Percentiles rank a stretch among this genome's conserved stretches.
These are phyloP conservation scores for Acipenser oxyrinchus DNA, from an alignment of 2,797 vertebrate genomes.

Conservation along the genomic window DNA sequence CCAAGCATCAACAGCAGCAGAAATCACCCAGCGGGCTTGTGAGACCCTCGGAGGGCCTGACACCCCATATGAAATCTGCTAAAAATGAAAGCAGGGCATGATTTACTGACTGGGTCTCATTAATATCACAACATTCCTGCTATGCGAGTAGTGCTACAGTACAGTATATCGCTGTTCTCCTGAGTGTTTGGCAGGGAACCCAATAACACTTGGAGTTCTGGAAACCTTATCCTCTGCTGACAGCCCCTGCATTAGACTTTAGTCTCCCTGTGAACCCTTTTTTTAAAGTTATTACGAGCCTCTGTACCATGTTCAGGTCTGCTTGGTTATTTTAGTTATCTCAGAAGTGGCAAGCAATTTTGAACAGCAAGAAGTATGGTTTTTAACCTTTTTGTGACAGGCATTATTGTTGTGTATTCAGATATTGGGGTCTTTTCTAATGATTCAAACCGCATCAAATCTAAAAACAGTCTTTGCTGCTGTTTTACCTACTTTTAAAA, in stretches of 20 bases:
- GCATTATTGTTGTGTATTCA: too few relatives aligned
- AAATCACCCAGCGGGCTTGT: not conserved
- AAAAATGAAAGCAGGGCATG: constrained; percentile 11
- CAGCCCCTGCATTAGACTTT: not conserved
- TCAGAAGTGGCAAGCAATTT: not conserved
- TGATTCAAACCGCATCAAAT: too few relatives aligned
- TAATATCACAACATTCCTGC: constrained; percentile 16
- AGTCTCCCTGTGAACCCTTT: not conserved
- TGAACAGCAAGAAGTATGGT: too few relatives aligned
- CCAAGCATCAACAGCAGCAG: constrained; percentile 4
- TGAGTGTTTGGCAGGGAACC: not conserved
- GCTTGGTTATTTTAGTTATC: constrained; percentile 7
- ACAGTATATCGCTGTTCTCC: not conserved
- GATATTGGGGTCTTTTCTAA: too few relatives aligned
- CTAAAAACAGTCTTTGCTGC: too few relatives aligned
- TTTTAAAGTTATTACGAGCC: constrained; percentile 10
- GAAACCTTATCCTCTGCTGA: constrained; percentile 9
- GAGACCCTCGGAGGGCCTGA: constrained; percentile 8
- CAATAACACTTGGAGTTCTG: constrained; percentile 5
- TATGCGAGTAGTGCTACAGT: not conserved
- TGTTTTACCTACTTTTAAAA: too few relatives aligned
- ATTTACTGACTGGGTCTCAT: constrained; percentile 16
- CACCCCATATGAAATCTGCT: constrained; percentile 13
- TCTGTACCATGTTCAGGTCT: not conserved
- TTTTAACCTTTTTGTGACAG: too few relatives aligned